Conservation (phyloP, 2,888 invertebrate genomes). For the Sialis lutaria region DNA sequence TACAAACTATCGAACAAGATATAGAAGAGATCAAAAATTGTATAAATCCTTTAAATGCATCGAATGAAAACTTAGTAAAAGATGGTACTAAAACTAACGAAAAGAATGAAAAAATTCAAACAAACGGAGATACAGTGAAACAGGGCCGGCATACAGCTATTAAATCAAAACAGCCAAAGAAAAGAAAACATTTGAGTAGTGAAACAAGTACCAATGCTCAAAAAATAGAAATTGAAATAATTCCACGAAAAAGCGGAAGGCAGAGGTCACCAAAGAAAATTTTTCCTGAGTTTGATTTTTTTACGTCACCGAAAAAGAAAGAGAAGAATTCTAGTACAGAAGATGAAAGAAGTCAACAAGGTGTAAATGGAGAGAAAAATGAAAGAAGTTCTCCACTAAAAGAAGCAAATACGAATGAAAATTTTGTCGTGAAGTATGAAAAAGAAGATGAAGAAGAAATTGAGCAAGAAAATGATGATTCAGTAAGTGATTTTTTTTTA, state of each 20-base stretch:
- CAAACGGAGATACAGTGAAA: conserved; percentile 1
- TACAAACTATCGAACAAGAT: conserved; percentile 4
- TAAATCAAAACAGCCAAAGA: conserved; percentile 4
- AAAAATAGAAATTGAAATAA: conserved; percentile 2
- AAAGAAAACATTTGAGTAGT: conserved; percentile 1
- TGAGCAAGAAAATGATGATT: too few species aligned
- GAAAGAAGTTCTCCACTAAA: not conserved
- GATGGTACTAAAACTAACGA: too few species aligned
- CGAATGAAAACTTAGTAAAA: too few species aligned
- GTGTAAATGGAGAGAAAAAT: not conserved
- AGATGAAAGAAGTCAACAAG: not conserved
- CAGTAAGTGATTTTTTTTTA: too few species aligned
- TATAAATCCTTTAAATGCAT: too few species aligned
- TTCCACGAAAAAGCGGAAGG: conserved; percentile 5
- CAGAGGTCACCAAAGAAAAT: conserved; percentile 6
- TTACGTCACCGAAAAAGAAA: conserved; percentile 3
- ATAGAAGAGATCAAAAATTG: not conserved
- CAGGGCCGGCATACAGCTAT: conserved; percentile 5
- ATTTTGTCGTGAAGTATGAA: not conserved
- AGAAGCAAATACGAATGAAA: not conserved
- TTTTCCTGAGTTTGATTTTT: conserved; percentile 5
- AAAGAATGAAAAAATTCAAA: too few species aligned
- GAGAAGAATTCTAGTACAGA: not conserved
- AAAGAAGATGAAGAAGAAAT: not conserved
- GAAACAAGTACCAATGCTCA: not conserved